Conservation (phyloP, 2,888 invertebrate species). For the Unio pictorum region DNA sequence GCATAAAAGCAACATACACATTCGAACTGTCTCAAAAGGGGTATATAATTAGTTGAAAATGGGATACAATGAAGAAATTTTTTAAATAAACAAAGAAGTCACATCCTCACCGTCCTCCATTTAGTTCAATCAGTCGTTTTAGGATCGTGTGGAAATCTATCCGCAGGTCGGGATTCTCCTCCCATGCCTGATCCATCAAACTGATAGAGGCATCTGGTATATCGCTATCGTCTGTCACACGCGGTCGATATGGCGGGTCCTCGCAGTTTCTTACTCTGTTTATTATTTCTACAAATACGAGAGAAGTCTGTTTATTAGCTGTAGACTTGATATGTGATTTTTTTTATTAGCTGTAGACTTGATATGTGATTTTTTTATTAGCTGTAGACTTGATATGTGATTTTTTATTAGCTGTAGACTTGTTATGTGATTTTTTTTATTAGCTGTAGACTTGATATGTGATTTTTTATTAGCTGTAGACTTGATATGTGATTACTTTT, state of each 20-base stretch:
- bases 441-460: neutral
- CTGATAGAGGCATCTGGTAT: slow-evolving; percentile 44
- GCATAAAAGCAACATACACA: too few relatives aligned
- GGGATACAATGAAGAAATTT: neutral
- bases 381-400: neutral
- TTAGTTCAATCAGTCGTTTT: slow-evolving; percentile 49
- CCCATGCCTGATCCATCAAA: slow-evolving; percentile 62
- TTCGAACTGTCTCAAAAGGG: too few relatives aligned
- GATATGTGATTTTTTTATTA: too few relatives aligned
- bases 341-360: too few relatives aligned
- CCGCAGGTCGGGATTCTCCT: slow-evolving; percentile 54
- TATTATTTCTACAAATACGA: slow-evolving; percentile 47
- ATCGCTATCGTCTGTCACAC: slow-evolving; percentile 39
- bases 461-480: neutral
- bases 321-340: neutral
- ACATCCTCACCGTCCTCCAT: slow-evolving; percentile 48
- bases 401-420: neutral
- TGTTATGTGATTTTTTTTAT: neutral
- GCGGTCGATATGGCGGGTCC: slow-evolving; percentile 55
- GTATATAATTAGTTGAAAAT: neutral
- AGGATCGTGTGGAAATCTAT: slow-evolving; percentile 59
- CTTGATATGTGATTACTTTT: neutral
- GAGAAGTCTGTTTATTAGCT: neutral
- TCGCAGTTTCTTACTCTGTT: slow-evolving; percentile 45
- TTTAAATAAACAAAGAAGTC: neutral